These are phyloP conservation scores for Rhabdomys dilectus DNA, from an alignment of 2,113 vertebrate genomes.

Conservation along the genomic window DNA sequence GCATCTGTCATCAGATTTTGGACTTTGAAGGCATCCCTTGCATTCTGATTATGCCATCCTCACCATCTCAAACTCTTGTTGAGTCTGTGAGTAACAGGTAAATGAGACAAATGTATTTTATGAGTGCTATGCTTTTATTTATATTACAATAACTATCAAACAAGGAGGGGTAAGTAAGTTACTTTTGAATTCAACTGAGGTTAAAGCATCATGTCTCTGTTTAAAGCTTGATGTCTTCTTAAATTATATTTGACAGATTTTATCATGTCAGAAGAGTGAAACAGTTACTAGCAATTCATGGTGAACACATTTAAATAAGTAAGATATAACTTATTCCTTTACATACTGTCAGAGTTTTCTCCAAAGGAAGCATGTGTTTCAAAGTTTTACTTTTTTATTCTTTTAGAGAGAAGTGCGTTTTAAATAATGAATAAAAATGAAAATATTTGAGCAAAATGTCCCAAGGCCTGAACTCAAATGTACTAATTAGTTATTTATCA, in stretches of 20 bases:
- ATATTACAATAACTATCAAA: constrained; percentile 7
- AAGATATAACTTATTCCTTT: constrained; percentile 62
- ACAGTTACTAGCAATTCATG: constrained; percentile 31
- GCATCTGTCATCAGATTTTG: neutral
- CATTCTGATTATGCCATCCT: neutral
- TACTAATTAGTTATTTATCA: constrained; percentile 75
- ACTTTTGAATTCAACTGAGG: constrained; percentile 37
- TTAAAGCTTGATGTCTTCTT: constrained; percentile 31
- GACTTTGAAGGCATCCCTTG: neutral
- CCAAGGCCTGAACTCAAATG: constrained; percentile 43
- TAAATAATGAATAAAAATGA: constrained; percentile 71
- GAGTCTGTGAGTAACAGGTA: neutral
- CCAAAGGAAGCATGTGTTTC: constrained; percentile 65
- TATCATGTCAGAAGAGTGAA: constrained; percentile 41
- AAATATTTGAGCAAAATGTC: constrained; percentile 65
- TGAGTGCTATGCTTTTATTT: constrained; percentile 51
- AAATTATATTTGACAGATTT: constrained; percentile 50
- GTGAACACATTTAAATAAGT: constrained; percentile 64
- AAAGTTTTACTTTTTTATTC: neutral
- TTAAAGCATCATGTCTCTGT: constrained; percentile 42
- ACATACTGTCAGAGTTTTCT: constrained; percentile 38
- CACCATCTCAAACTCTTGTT: neutral
- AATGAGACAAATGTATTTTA: constrained; percentile 54
- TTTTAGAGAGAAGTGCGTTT: constrained; percentile 21
- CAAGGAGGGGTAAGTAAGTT: neutral